These are phyloP conservation scores for Corythucha ciliata DNA, from an alignment of 2,888 invertebrate genomes.

Conservation along the genomic window DNA sequence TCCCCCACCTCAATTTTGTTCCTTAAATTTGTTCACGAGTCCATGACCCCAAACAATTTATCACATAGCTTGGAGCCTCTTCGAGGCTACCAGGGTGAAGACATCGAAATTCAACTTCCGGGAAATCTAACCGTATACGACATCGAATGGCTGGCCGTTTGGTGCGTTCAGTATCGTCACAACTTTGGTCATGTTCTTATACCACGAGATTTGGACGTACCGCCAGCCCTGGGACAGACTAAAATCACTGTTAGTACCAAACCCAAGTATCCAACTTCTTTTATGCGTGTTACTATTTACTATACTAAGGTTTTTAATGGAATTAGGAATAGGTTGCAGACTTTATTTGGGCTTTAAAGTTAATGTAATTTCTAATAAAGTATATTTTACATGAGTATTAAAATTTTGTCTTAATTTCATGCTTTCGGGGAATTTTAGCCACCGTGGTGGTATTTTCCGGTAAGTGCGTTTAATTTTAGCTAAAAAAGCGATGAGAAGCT, in stretches of 20 bases:
- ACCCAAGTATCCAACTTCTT: constrained; percentile 14
- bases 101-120: constrained; percentile 82
- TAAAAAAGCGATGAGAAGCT: too few species aligned
- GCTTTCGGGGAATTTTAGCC: constrained; percentile 49
- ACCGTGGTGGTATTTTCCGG: constrained; percentile 88
- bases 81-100: constrained; percentile 79
- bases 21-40: too few species aligned
- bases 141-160: constrained; percentile 84
- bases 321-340: too few species aligned
- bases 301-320: too few species aligned
- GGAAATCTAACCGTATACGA: constrained; percentile 77
- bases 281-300: too few species aligned
- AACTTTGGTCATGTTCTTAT: constrained; percentile 85
- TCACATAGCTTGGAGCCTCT: constrained; percentile 57
- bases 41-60: background rate
- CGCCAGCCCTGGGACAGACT: constrained; percentile 81
- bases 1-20: too few species aligned
- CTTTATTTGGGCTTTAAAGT: too few species aligned
- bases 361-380: too few species aligned
- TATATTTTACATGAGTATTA: too few species aligned
- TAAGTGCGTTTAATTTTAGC: too few species aligned
- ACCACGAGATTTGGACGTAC: constrained; percentile 79
- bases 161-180: constrained; percentile 82
- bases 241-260: constrained; percentile 64
- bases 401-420: constrained; percentile 15